Evolutionary conservation across 2,888 invertebrate genomes (phyloP).

Genomic region (Limenitis camilla): DNA sequence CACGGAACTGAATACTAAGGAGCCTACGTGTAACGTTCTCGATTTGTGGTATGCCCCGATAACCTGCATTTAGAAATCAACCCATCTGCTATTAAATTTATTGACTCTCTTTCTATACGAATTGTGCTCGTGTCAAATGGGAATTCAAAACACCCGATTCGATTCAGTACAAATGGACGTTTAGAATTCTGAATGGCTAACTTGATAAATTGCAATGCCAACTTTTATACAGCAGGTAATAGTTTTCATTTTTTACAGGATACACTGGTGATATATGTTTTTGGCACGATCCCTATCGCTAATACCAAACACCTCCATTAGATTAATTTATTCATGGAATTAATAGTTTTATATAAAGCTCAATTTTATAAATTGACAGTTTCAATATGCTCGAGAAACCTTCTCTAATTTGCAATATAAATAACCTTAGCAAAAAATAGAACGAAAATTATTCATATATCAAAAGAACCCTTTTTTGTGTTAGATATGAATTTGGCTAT

Average conservation of each 20-base stretch:
- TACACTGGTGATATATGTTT: conserved; percentile 5
- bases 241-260: conserved; percentile 18
- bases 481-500: conserved; percentile 53
- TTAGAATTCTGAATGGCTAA: conserved; percentile 39
- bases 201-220: conserved; percentile 20
- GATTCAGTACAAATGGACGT: conserved; percentile 40
- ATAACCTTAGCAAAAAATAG: conserved; percentile 40
- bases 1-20: conserved; percentile 64
- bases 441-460: conserved; percentile 44
- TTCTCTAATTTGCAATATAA: conserved; percentile 26
- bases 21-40: conserved; percentile 62
- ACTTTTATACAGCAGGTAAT: conserved; percentile 17
- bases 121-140: conserved; percentile 43
- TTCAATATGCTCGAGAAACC: conserved; percentile 28
- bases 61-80: conserved; percentile 73
- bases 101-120: conserved; percentile 60
- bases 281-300: neutral
- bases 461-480: conserved; percentile 51
- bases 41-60: conserved; percentile 71
- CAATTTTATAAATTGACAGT: no score
- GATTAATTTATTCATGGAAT: no score
- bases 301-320: no score
- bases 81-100: conserved; percentile 65
- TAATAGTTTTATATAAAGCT: no score
- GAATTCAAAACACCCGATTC: conserved; percentile 45